Conservation (phyloP, 2,888 invertebrate genomes). For the Aromia moschata region DNA sequence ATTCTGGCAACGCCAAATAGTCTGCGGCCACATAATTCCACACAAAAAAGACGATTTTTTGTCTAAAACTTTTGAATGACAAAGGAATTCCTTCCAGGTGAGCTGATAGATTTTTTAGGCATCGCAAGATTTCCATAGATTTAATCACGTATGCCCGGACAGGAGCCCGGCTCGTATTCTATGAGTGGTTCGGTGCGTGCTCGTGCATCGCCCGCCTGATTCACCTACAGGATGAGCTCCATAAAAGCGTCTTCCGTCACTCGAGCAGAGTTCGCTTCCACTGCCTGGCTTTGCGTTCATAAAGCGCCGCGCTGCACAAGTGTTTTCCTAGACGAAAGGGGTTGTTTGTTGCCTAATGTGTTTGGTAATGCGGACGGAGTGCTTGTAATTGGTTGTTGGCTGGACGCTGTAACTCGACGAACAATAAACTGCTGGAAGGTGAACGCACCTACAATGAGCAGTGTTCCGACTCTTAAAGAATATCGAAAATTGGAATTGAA, state of each 20-base stretch:
- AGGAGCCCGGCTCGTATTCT: slow-evolving; percentile 17
- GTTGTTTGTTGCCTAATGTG: slow-evolving; percentile 4
- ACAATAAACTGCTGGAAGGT: no score
- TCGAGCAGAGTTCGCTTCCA: slow-evolving; percentile 19
- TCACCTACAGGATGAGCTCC: slow-evolving; percentile 22
- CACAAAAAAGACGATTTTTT: slow-evolving; percentile 16
- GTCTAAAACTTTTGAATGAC: slow-evolving; percentile 26
- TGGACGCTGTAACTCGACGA: no score
- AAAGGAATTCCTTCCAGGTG: slow-evolving; percentile 29
- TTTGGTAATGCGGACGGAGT: slow-evolving; percentile 3
- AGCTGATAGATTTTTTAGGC: slow-evolving; percentile 29
- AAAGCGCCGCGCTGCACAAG: slow-evolving; percentile 20
- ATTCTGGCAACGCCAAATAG: not conserved
- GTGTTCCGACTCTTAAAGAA: no score
- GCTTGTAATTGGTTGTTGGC: slow-evolving; percentile 2
- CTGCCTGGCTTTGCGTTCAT: not conserved
- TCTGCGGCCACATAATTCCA: slow-evolving; percentile 5
- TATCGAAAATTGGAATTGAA: no score
- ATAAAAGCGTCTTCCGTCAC: slow-evolving; percentile 12
- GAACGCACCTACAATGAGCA: no score
- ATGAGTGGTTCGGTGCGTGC: slow-evolving; percentile 22
- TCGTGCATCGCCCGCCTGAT: slow-evolving; percentile 17
- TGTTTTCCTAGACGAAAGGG: slow-evolving; percentile 17
- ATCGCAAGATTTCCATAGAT: slow-evolving; percentile 28
- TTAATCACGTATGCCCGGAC: slow-evolving; percentile 25